Percentiles rank a stretch among this genome's conserved stretches.
phyloP scores from a whole-genome alignment of 1,140 invertebrate genomes.

The Vanessa atalanta region DNA sequence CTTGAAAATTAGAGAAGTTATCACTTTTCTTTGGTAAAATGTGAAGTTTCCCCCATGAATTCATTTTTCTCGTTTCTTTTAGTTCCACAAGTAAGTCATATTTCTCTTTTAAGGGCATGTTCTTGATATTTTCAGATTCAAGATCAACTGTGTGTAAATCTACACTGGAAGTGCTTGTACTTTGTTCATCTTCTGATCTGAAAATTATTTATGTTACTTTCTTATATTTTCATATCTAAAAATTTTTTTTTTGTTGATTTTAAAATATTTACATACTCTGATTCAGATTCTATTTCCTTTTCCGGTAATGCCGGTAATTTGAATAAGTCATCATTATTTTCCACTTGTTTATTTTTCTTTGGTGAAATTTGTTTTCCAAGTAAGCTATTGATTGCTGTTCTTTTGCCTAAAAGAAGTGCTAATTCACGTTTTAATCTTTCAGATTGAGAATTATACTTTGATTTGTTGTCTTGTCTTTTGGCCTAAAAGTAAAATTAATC shows the following conservation, averaged over 20 bases:
- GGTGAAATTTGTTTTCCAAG: constrained; percentile 82
- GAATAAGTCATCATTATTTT: constrained; percentile 85
- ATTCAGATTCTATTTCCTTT: constrained; percentile 67
- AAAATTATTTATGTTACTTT: constrained; percentile 35
- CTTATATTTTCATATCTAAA: constrained; percentile 2
- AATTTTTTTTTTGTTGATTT: background rate
- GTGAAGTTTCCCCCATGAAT: constrained; percentile 91
- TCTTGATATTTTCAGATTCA: constrained; percentile 88
- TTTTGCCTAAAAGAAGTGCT: constrained; percentile 81
- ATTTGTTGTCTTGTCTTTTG: constrained; percentile 88
- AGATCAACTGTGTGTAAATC: constrained; percentile 92
- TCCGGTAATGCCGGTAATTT: constrained; percentile 85
- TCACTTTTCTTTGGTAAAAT: constrained; percentile 90
- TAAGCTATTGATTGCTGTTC: constrained; percentile 83
- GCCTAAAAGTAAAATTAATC: constrained; percentile 80
- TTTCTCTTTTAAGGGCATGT: constrained; percentile 91
- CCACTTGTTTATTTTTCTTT: constrained; percentile 57
- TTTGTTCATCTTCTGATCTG: constrained; percentile 72
- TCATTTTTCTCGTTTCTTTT: constrained; percentile 94
- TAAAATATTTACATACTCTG: constrained; percentile 60
- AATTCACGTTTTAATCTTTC: constrained; percentile 88
- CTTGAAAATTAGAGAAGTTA: constrained; percentile 82
- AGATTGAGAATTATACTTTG: constrained; percentile 87
- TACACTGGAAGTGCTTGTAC: constrained; percentile 71
- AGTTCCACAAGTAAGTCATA: constrained; percentile 96